These are phyloP conservation scores for Isichthys henryi DNA, from an alignment of 2,113 vertebrate species.

Conservation along the genomic window DNA sequence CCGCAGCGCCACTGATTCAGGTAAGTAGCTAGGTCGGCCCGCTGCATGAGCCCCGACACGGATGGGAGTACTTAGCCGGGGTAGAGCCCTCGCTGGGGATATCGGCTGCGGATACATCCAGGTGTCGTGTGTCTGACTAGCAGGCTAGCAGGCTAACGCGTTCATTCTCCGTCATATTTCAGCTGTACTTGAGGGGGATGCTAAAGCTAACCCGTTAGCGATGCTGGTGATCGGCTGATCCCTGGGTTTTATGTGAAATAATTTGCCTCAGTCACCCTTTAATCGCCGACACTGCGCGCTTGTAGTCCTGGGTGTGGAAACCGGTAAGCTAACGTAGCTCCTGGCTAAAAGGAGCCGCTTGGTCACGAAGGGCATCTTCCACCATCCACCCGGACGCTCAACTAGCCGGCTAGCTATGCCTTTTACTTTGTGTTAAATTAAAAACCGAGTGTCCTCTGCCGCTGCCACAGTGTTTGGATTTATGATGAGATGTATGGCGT, in stretches of 20 bases:
- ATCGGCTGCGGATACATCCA: neutral
- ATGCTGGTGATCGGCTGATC: neutral
- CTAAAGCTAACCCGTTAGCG: neutral
- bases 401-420: neutral
- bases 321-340: neutral
- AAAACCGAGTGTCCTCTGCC: neutral
- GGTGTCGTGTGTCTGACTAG: neutral
- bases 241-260: neutral
- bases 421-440: neutral
- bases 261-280: neutral
- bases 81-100: neutral
- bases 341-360: neutral
- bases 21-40: conserved; percentile 1
- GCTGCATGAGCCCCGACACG: neutral
- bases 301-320: neutral
- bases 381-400: neutral
- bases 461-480: neutral
- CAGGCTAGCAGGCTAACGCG: neutral
- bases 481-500: neutral
- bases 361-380: conserved; percentile 11
- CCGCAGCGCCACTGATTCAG: neutral
- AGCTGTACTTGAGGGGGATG: neutral
- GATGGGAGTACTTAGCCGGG: neutral
- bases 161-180: neutral
- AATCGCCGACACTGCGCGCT: neutral